Conservation (phyloP, 92 coral and sea anemone genomes). For the Paramuricea clavata region DNA sequence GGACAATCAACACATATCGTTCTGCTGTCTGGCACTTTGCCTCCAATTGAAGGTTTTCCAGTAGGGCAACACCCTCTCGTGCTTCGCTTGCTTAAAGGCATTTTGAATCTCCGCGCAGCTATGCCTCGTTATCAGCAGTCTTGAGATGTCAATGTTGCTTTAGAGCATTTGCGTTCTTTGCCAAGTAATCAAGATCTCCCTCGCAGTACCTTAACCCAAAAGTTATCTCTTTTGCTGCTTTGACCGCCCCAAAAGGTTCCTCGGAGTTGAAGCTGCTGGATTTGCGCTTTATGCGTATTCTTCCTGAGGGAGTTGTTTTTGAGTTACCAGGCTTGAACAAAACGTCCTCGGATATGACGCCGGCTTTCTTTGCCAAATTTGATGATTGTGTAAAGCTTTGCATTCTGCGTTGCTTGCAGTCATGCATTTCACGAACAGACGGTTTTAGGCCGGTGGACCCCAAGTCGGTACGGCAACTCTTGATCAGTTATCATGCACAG, state of each 20-base stretch:
- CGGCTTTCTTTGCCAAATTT: neutral
- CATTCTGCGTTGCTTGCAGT: neutral
- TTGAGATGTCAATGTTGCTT: conserved; percentile 44
- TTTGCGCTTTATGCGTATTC: neutral
- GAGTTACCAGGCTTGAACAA: neutral
- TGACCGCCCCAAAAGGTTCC: conserved; percentile 27
- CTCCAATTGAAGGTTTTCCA: conserved; percentile 33
- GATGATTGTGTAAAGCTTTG: neutral
- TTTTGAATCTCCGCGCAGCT: conserved; percentile 17
- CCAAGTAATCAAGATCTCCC: conserved; percentile 18
- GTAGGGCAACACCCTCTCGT: conserved; percentile 40
- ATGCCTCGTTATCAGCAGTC: conserved; percentile 45
- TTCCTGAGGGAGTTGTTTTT: neutral
- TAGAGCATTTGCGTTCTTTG: conserved; percentile 3
- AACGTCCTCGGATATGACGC: neutral
- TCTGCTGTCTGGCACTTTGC: conserved; percentile 9
- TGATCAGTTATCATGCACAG: too few species aligned
- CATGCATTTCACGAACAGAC: neutral
- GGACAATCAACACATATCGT: conserved; percentile 23
- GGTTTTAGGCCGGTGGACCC: neutral
- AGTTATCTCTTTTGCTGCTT: neutral
- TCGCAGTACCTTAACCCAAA: conserved; percentile 10
- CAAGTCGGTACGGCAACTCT: too few species aligned
- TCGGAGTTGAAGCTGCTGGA: neutral
- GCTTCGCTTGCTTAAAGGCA: conserved; percentile 23